phyloP scores from a whole-genome alignment of 2,888 invertebrate species.

The Entomobrya proxima region DNA sequence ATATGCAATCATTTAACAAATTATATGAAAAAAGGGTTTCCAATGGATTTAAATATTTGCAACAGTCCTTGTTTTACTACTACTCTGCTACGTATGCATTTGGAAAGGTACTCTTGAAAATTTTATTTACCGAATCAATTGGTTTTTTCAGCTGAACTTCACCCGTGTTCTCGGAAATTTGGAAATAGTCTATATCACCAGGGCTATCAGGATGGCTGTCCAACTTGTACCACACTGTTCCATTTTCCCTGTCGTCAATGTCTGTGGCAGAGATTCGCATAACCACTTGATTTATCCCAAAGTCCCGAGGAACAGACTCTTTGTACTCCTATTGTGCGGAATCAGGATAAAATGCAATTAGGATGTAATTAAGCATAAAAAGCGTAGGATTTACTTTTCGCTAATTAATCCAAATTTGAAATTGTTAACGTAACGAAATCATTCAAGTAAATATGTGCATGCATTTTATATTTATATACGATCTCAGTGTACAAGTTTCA shows the following conservation, averaged over 20 bases:
- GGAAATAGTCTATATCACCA: conserved; percentile 84
- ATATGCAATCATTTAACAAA: background rate
- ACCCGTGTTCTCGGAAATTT: conserved; percentile 88
- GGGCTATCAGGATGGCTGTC: conserved; percentile 76
- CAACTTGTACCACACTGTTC: conserved; percentile 85
- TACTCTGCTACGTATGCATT: background rate
- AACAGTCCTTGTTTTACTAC: background rate
- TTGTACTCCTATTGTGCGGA: conserved; percentile 80
- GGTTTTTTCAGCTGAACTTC: conserved; percentile 86
- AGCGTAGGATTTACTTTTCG: too few relatives aligned
- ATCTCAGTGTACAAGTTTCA: too few relatives aligned
- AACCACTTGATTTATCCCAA: conserved; percentile 84
- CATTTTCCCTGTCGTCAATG: conserved; percentile 94
- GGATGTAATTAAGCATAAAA: background rate
- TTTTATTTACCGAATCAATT: conserved; percentile 79
- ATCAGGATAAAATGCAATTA: conserved; percentile 71
- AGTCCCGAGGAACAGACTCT: conserved; percentile 90
- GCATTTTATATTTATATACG: too few relatives aligned
- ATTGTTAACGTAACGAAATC: too few relatives aligned
- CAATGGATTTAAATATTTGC: background rate
- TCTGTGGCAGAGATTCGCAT: conserved; percentile 95
- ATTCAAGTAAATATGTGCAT: too few relatives aligned
- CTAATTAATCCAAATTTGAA: too few relatives aligned
- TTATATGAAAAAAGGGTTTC: too few relatives aligned
- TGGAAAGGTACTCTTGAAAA: background rate